These are phyloP conservation scores for Rotaria sp. DNA, from an alignment of 2,888 invertebrate genomes.

Conservation along the genomic window DNA sequence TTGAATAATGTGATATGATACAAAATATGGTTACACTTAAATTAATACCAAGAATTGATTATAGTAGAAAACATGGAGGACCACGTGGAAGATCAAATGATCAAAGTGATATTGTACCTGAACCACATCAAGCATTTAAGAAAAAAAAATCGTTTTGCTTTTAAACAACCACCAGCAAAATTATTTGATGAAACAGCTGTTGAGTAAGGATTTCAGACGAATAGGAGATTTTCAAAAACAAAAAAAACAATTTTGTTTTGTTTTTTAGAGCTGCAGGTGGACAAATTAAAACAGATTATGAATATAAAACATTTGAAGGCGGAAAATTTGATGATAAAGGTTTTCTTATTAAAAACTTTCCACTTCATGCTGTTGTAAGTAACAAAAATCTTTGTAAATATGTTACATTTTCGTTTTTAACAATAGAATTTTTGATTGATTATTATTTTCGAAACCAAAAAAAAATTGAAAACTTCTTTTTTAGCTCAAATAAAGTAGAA, in stretches of 20 bases:
- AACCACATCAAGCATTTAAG: not conserved
- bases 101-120: not conserved
- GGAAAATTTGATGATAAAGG: slow-evolving; percentile 85
- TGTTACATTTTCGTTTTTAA: too few relatives aligned
- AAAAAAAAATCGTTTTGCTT: not conserved
- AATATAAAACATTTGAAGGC: slow-evolving; percentile 88
- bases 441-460: too few relatives aligned
- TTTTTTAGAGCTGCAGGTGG: slow-evolving; percentile 72
- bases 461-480: too few relatives aligned
- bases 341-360: slow-evolving; percentile 91
- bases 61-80: slow-evolving; percentile 81
- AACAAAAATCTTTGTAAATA: too few relatives aligned
- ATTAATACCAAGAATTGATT: slow-evolving; percentile 90
- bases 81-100: not conserved
- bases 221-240: too few relatives aligned
- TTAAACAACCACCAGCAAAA: slow-evolving; percentile 76
- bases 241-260: not conserved
- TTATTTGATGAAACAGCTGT: slow-evolving; percentile 92
- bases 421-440: too few relatives aligned
- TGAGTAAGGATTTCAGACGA: slow-evolving; percentile 48
- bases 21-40: slow-evolving; percentile 93
- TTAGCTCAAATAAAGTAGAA: too few relatives aligned
- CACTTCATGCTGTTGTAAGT: slow-evolving; percentile 80
- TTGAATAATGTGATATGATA: slow-evolving; percentile 92
- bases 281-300: slow-evolving; percentile 90